phyloP scores from a whole-genome alignment of 1,140 invertebrate species.

The Atopsyche davidsoni region DNA sequence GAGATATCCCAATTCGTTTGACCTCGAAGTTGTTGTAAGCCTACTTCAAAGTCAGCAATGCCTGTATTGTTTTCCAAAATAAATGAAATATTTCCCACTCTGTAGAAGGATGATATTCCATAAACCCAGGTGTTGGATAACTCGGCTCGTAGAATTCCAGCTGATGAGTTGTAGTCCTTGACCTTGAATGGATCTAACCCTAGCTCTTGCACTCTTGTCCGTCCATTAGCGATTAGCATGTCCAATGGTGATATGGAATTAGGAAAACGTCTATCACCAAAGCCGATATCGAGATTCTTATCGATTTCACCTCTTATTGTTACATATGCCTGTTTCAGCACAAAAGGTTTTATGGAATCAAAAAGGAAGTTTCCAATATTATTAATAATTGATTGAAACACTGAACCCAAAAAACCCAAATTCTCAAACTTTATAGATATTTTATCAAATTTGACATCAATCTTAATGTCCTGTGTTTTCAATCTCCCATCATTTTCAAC shows the following conservation, averaged over 20 bases:
- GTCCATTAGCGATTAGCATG: constrained; percentile 65
- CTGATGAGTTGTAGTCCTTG: constrained; percentile 62
- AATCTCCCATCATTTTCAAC: constrained; percentile 68
- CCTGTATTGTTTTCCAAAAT: constrained; percentile 66
- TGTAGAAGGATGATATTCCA: constrained; percentile 72
- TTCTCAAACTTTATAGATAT: constrained; percentile 78
- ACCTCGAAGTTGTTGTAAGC: constrained; percentile 70
- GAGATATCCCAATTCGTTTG: constrained; percentile 71
- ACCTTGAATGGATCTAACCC: constrained; percentile 68
- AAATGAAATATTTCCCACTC: constrained; percentile 70
- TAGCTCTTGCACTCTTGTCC: constrained; percentile 63
- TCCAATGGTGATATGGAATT: constrained; percentile 82
- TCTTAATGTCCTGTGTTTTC: constrained; percentile 67
- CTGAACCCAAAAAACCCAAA: constrained; percentile 63
- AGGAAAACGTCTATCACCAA: constrained; percentile 64
- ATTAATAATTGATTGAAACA: constrained; percentile 74
- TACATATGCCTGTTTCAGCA: constrained; percentile 69
- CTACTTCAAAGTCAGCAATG: constrained; percentile 61
- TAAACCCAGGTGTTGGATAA: constrained; percentile 68
- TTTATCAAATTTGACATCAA: constrained; percentile 71
- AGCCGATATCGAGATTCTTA: constrained; percentile 57
- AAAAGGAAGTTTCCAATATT: constrained; percentile 75
- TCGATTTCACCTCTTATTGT: constrained; percentile 61
- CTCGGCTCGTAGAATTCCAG: constrained; percentile 61
- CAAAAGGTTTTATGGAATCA: constrained; percentile 77